Conservation (phyloP, 2,113 vertebrate species). For the Clarias magur region DNA sequence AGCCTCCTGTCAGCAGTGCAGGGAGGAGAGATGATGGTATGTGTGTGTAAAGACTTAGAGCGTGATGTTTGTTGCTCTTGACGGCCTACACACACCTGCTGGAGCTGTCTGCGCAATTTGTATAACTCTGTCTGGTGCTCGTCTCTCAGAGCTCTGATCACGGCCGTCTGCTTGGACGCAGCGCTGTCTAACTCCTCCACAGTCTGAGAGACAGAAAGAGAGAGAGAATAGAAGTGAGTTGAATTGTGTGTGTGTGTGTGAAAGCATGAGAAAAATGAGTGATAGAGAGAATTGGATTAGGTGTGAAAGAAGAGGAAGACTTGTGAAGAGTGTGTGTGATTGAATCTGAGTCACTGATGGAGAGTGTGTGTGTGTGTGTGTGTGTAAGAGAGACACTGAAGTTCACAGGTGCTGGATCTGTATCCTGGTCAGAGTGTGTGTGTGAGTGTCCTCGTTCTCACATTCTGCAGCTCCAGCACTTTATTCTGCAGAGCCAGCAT, state of each 20-base stretch:
- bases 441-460: constrained; percentile 52
- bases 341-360: too few species aligned
- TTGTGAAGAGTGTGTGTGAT: background rate
- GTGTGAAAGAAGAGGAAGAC: background rate
- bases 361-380: background rate
- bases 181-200: constrained; percentile 66
- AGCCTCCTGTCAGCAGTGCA: constrained; percentile 61
- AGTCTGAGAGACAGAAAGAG: constrained; percentile 44
- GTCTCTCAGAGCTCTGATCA: constrained; percentile 62
- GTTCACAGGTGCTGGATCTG: too few species aligned
- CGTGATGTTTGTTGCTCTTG: background rate
- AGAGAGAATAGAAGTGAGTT: background rate
- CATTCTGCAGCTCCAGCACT: constrained; percentile 69
- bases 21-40: background rate
- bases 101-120: constrained; percentile 59
- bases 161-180: constrained; percentile 55
- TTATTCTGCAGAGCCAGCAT: constrained; percentile 59
- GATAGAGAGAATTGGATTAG: background rate
- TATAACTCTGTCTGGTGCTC: constrained; percentile 63
- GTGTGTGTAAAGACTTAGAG: background rate
- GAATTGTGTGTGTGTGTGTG: background rate
- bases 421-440: background rate
- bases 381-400: background rate
- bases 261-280: background rate
- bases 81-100: constrained; percentile 62